A percentile compares a stretch with the other conserved stretches of the same genome.
Conservation (phyloP, 92 coral and sea anemone species). For the Parazoanthus swiftii region DNA sequence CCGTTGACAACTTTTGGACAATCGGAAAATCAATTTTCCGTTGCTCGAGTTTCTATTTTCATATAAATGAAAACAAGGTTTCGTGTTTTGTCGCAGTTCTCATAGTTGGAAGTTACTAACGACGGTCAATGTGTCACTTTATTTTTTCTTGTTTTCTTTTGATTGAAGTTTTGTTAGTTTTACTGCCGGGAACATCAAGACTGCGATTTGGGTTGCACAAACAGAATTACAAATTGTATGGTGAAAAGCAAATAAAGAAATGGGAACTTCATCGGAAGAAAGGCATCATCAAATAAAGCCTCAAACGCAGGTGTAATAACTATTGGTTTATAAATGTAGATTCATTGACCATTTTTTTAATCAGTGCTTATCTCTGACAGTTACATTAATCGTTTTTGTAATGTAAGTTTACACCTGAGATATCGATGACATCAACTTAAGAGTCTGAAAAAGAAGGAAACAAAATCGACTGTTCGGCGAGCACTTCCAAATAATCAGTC, state of each 20-base stretch:
- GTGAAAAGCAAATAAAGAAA: neutral
- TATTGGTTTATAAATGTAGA: neutral
- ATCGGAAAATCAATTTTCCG: neutral
- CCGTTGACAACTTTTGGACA: neutral
- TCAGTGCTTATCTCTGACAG: conserved; percentile 14
- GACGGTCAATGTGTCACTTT: neutral
- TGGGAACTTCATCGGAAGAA: neutral
- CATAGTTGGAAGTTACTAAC: neutral
- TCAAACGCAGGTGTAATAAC: neutral
- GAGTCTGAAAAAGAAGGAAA: neutral
- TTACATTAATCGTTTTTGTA: neutral
- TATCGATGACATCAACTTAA: conserved; percentile 1
- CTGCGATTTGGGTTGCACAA: conserved; percentile 4
- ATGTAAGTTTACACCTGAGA: neutral
- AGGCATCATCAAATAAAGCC: conserved; percentile 5
- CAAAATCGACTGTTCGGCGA: neutral
- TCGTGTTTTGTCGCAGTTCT: neutral
- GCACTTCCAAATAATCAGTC: neutral
- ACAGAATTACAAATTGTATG: conserved; percentile 4
- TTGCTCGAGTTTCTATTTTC: neutral
- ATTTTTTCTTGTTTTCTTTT: neutral
- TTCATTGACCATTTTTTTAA: neutral
- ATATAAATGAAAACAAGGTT: neutral
- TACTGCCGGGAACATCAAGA: conserved; percentile 11
- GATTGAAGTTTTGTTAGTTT: conserved; percentile 4